Percentiles rank a stretch among this genome's conserved stretches.
Conservation (phyloP, 2,797 vertebrate genomes). For the Phoebastria nigripes region DNA sequence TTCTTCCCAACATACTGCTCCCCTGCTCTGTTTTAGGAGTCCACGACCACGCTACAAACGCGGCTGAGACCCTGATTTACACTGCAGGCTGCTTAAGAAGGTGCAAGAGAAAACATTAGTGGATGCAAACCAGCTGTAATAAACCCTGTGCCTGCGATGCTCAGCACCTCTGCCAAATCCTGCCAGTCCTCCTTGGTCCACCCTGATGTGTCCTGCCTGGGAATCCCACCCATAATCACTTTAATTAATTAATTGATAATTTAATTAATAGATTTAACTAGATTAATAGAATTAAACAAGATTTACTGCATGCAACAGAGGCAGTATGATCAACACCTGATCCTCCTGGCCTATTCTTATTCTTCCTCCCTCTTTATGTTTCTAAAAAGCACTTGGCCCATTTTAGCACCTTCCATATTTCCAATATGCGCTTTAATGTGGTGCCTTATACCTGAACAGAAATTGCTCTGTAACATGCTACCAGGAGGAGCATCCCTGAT, state of each 20-base stretch:
- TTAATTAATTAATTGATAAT: neutral
- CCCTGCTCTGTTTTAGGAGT: neutral
- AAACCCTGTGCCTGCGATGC: neutral
- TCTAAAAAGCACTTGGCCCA: neutral
- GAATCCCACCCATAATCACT: neutral
- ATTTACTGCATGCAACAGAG: neutral
- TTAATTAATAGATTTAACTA: neutral
- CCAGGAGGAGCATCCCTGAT: neutral
- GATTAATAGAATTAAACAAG: neutral
- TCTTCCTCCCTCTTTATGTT: neutral
- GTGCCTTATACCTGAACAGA: neutral
- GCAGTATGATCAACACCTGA: neutral
- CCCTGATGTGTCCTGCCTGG: neutral
- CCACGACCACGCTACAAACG: neutral
- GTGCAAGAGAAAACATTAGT: fast-evolving
- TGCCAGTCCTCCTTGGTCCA: neutral
- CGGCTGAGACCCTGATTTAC: neutral
- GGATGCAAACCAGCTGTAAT: neutral
- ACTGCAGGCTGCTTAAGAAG: neutral
- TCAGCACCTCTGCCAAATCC: neutral
- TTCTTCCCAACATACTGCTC: neutral
- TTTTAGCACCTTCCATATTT: neutral
- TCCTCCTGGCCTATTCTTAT: neutral
- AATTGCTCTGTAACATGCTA: neutral
- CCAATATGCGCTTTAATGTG: fast-evolving